Evolutionary conservation across 2,113 vertebrate species (phyloP).

Genomic region (Planiliza haematocheilus): DNA sequence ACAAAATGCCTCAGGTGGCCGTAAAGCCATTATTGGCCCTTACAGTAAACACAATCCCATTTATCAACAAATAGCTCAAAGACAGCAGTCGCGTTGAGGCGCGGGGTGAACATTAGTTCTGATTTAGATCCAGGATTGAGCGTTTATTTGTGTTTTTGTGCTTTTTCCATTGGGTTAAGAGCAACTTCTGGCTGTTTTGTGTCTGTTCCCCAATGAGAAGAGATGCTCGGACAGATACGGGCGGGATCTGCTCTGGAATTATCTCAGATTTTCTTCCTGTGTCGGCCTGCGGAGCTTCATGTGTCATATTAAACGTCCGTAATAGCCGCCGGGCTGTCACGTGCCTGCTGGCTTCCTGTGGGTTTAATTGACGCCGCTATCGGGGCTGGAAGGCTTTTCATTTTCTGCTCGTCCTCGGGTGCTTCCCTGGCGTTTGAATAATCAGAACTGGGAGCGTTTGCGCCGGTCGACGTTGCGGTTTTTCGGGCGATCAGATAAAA

Average conservation of each 20-base stretch:
- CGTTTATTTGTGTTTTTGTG: too few relatives aligned
- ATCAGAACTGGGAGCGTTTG: too few relatives aligned
- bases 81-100: conserved; percentile 8
- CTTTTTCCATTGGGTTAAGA: too few relatives aligned
- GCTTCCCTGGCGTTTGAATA: neutral
- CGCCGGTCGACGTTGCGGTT: too few relatives aligned
- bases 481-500: neutral
- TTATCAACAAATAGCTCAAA: conserved; percentile 56
- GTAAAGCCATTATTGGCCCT: conserved; percentile 76
- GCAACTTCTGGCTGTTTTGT: neutral
- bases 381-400: neutral
- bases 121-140: too few relatives aligned
- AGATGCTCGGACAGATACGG: neutral
- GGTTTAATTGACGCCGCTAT: conserved; percentile 24
- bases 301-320: conserved; percentile 20
- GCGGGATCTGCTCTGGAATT: too few relatives aligned
- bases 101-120: neutral
- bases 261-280: too few relatives aligned
- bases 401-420: neutral
- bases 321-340: neutral
- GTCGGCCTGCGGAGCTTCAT: neutral
- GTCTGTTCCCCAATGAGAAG: neutral
- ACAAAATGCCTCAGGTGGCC: conserved; percentile 64
- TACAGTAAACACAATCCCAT: conserved; percentile 66
- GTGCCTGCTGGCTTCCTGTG: conserved; percentile 13